Conservation (phyloP, 2,113 vertebrate species). For the Motacilla tschutschensis region DNA sequence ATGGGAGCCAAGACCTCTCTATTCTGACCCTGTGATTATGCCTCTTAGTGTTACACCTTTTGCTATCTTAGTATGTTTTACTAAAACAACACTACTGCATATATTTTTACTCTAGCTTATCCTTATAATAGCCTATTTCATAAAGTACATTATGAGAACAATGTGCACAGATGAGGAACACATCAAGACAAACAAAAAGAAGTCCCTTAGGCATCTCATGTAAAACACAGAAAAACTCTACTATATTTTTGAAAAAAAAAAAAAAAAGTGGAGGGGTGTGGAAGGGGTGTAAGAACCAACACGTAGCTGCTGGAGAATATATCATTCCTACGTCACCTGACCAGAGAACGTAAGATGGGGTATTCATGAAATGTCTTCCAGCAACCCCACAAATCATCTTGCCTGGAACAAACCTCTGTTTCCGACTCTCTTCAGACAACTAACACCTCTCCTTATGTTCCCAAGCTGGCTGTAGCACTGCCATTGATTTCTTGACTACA, state of each 20-base stretch:
- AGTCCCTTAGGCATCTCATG: not conserved
- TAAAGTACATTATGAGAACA: not conserved
- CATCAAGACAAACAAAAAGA: not conserved
- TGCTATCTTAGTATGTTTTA: not conserved
- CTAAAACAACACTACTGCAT: not conserved
- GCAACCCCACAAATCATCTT: not conserved
- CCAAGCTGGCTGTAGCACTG: not conserved
- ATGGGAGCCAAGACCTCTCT: not conserved
- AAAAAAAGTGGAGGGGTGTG: rapidly evolving
- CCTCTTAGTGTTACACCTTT: not conserved
- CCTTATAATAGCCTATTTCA: not conserved
- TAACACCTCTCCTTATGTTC: rapidly evolving
- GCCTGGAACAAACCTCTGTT: not conserved
- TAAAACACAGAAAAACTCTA: not conserved
- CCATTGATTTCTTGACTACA: not conserved
- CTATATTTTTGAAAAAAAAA: not conserved
- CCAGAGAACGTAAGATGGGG: not conserved
- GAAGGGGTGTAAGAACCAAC: not conserved
- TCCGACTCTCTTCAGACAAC: rapidly evolving
- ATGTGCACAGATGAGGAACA: not conserved
- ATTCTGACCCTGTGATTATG: not conserved
- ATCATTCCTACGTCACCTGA: not conserved
- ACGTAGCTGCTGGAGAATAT: not conserved
- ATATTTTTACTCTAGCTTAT: not conserved
- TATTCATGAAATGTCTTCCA: not conserved